Evolutionary conservation across 2,888 invertebrate genomes (phyloP).

Genomic region (Cosmia trapezina): DNA sequence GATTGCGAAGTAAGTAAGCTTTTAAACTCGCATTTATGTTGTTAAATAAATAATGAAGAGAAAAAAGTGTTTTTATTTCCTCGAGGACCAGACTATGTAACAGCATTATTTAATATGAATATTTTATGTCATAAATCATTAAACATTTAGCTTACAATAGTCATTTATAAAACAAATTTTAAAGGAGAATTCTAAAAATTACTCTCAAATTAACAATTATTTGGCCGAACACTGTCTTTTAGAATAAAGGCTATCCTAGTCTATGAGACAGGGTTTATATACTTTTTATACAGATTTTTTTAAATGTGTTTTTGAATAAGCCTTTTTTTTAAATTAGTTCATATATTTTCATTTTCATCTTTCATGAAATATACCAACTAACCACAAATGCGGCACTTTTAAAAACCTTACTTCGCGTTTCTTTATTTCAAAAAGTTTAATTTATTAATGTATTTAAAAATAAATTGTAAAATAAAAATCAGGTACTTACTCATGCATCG

Average conservation of each 20-base stretch:
- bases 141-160: neutral
- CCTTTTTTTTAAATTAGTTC: too few species aligned
- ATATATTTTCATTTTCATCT: neutral
- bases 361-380: neutral
- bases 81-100: neutral
- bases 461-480: neutral
- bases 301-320: too few species aligned
- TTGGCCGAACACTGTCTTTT: too few species aligned
- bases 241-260: too few species aligned
- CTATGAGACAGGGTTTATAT: too few species aligned
- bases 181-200: neutral
- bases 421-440: neutral
- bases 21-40: constrained; percentile 62
- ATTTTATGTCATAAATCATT: neutral
- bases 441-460: neutral
- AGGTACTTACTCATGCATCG: constrained; percentile 23
- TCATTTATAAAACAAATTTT: neutral
- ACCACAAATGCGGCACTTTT: neutral
- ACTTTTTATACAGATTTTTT: too few species aligned
- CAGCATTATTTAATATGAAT: neutral
- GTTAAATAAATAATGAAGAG: constrained; percentile 67
- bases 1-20: constrained; percentile 62
- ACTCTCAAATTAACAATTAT: too few species aligned
- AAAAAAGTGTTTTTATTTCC: constrained; percentile 49
- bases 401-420: neutral